phyloP scores from a whole-genome alignment of 2,888 invertebrate species.

The Tolmerus cingulatus region DNA sequence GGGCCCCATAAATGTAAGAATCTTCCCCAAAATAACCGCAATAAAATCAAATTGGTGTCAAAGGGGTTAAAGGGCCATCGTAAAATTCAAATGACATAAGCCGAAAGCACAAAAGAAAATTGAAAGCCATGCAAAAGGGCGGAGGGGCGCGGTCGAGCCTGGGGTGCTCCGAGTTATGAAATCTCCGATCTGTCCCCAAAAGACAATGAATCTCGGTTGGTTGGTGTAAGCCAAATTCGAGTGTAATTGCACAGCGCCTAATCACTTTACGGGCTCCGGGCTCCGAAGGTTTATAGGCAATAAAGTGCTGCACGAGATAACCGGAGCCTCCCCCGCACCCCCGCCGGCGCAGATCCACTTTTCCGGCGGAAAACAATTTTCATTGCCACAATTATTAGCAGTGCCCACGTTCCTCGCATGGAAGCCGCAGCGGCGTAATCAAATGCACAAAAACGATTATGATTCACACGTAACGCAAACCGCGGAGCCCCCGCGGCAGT shows the following conservation, averaged over 20 bases:
- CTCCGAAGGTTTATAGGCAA: neutral
- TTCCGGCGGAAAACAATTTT: slow-evolving; percentile 35
- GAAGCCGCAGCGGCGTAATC: slow-evolving; percentile 4
- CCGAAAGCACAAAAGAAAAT: neutral
- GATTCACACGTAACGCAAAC: slow-evolving; percentile 29
- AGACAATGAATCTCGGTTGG: neutral
- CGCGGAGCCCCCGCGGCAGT: neutral
- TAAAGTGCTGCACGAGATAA: neutral
- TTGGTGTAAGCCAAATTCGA: neutral
- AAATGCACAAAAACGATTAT: slow-evolving; percentile 27
- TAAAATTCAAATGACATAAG: neutral
- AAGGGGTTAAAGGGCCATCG: neutral
- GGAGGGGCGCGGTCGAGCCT: neutral
- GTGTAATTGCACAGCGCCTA: neutral
- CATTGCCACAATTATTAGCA: slow-evolving; percentile 4
- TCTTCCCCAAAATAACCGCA: neutral
- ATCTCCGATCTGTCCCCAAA: neutral
- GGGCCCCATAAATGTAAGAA: neutral
- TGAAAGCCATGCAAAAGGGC: neutral
- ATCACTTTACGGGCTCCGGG: neutral
- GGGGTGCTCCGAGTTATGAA: neutral
- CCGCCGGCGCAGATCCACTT: neutral
- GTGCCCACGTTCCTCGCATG: neutral
- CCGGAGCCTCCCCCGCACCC: neutral
- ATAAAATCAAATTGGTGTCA: neutral